phyloP scores from a whole-genome alignment of 1,140 invertebrate species.

The Apolygus lucorum region DNA sequence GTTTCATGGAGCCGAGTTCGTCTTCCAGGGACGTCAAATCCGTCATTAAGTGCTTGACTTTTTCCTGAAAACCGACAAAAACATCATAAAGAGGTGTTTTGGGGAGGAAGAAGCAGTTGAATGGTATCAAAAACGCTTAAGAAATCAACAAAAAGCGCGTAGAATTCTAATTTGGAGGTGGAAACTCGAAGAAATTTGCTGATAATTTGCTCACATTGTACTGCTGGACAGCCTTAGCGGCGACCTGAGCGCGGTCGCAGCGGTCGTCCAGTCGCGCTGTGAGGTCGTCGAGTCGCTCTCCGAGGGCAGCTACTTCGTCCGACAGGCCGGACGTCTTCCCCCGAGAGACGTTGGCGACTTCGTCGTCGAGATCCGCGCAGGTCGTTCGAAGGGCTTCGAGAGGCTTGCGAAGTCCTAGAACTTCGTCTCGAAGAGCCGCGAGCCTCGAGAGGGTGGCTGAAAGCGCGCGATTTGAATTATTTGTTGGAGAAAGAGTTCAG shows the following conservation, averaged over 20 bases:
- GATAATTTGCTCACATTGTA: conserved; percentile 50
- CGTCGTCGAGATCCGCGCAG: conserved; percentile 63
- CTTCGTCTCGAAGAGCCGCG: conserved; percentile 59
- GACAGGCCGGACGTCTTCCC: conserved; percentile 42
- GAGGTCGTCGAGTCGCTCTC: conserved; percentile 68
- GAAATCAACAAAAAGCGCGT: too few relatives aligned
- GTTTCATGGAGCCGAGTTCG: conserved; percentile 73
- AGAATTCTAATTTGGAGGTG: too few relatives aligned
- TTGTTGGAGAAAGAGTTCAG: too few relatives aligned
- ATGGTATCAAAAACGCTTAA: too few relatives aligned
- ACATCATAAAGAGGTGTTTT: too few relatives aligned
- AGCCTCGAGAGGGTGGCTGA: conserved; percentile 16
- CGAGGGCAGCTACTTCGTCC: conserved; percentile 66
- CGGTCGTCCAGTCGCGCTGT: conserved; percentile 67
- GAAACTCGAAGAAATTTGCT: too few relatives aligned
- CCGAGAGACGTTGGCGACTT: conserved; percentile 38
- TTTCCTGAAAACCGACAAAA: conserved; percentile 67
- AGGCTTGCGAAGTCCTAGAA: conserved; percentile 63
- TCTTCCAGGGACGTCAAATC: conserved; percentile 72
- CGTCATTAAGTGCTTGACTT: conserved; percentile 64
- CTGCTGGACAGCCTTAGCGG: conserved; percentile 73
- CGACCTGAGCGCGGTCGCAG: conserved; percentile 71
- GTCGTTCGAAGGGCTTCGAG: conserved; percentile 58
- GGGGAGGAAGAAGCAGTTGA: too few relatives aligned
- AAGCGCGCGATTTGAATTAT: too few relatives aligned